These are phyloP conservation scores for Magallana gigas DNA, from an alignment of 1,140 invertebrate species.

Conservation along the genomic window DNA sequence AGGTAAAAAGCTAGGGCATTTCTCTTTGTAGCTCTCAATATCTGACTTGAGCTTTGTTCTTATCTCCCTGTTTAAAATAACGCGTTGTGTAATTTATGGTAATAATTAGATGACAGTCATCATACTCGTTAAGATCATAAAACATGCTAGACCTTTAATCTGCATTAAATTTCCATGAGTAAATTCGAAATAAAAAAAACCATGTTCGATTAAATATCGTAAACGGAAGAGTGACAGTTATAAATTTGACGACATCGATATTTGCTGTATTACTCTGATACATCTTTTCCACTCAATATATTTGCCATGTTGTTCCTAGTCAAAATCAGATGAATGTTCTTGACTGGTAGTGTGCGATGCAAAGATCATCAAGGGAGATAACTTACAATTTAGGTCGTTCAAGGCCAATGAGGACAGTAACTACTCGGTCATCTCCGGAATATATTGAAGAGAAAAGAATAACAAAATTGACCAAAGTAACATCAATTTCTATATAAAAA, in stretches of 20 bases:
- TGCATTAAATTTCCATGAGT: background rate
- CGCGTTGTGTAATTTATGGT: no score
- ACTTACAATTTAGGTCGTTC: background rate
- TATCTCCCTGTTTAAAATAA: conserved; percentile 84
- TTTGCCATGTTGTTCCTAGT: conserved; percentile 76
- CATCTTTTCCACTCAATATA: conserved; percentile 84
- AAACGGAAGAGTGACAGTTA: background rate
- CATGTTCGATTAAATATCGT: background rate
- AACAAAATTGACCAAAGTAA: no score
- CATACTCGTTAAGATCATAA: background rate
- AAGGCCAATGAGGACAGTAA: no score
- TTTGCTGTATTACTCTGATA: conserved; percentile 82
- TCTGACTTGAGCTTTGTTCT: conserved; percentile 85
- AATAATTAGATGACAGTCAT: no score
- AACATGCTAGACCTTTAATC: background rate
- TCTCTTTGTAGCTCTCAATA: conserved; percentile 83
- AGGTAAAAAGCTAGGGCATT: conserved; percentile 85
- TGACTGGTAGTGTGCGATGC: background rate
- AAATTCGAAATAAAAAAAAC: conserved; percentile 2
- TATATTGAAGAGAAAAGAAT: no score
- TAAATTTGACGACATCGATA: background rate
- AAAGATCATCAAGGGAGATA: background rate
- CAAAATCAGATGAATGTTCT: no score
- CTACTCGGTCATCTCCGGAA: no score
- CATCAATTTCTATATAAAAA: no score